A percentile compares a stretch with the other conserved stretches of the same genome.
These are phyloP conservation scores for Lates calcarifer DNA, from an alignment of 2,113 vertebrate genomes.

Conservation along the genomic window DNA sequence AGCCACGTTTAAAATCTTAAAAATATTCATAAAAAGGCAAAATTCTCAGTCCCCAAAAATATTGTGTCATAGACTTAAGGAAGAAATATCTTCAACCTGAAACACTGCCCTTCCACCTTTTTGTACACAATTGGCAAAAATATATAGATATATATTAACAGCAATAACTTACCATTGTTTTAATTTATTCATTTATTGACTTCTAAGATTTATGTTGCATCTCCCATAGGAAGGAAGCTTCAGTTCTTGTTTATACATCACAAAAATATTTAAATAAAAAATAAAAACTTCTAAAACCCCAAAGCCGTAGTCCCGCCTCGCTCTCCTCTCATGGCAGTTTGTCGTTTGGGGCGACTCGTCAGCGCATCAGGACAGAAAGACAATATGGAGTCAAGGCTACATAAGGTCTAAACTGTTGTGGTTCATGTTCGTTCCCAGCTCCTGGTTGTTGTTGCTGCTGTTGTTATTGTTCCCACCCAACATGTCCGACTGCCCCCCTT, in stretches of 20 bases:
- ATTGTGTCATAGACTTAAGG: slow-evolving; percentile 84
- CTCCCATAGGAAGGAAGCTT: slow-evolving; percentile 91
- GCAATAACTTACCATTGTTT: slow-evolving; percentile 94
- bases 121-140: slow-evolving; percentile 89
- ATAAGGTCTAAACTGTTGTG: slow-evolving; percentile 96
- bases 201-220: slow-evolving; percentile 85
- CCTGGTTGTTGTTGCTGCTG: slow-evolving; percentile 90
- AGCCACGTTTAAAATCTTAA: slow-evolving; percentile 87
- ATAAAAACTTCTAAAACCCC: slow-evolving; percentile 85
- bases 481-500: slow-evolving; percentile 89
- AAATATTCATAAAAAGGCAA: slow-evolving; percentile 88
- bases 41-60: slow-evolving; percentile 87
- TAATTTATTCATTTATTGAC: slow-evolving; percentile 87
- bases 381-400: slow-evolving; percentile 83
- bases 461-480: slow-evolving; percentile 83
- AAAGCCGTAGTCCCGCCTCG: slow-evolving; percentile 71
- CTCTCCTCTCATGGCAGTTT: slow-evolving; percentile 68
- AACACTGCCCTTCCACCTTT: slow-evolving; percentile 82
- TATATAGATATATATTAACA: slow-evolving; percentile 88
- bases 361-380: slow-evolving; percentile 79
- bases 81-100: slow-evolving; percentile 84
- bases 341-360: slow-evolving; percentile 57
- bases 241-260: slow-evolving; percentile 86
- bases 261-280: slow-evolving; percentile 89
- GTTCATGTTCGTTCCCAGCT: slow-evolving; percentile 91